These are phyloP conservation scores for Pempheris klunzingeri DNA, from an alignment of 2,797 vertebrate genomes.

Conservation along the genomic window DNA sequence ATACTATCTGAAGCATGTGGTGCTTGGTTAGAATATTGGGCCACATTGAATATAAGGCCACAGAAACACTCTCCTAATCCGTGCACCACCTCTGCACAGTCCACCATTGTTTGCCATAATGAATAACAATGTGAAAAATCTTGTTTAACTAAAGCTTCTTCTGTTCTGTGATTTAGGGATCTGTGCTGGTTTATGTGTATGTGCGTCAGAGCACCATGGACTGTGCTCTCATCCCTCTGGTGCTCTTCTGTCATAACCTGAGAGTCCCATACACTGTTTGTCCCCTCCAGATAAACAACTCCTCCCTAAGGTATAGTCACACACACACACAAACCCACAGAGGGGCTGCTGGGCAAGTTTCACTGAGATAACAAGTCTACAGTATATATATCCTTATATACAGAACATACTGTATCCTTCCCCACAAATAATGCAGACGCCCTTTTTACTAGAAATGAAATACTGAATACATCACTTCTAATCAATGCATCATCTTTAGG, in stretches of 20 bases:
- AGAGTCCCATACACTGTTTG: slow-evolving; percentile 88
- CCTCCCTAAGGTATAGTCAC: slow-evolving; percentile 84
- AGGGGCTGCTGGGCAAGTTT: neutral
- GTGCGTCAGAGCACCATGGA: slow-evolving; percentile 88
- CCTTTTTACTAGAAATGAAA: slow-evolving; percentile 2
- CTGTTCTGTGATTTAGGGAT: slow-evolving; percentile 73
- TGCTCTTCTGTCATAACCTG: slow-evolving; percentile 89
- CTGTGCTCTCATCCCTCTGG: slow-evolving; percentile 86
- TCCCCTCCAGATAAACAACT: slow-evolving; percentile 72
- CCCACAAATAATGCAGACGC: neutral
- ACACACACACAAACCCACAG: slow-evolving; percentile 16
- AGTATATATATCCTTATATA: neutral
- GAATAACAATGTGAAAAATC: slow-evolving; percentile 51
- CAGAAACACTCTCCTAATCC: slow-evolving; percentile 5
- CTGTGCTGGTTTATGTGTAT: slow-evolving; percentile 88
- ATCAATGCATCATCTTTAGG: neutral
- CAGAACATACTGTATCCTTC: neutral
- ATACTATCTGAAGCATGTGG: slow-evolving; percentile 25
- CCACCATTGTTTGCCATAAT: slow-evolving; percentile 45
- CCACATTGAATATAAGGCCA: slow-evolving; percentile 32
- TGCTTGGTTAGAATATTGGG: slow-evolving; percentile 35
- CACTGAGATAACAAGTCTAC: neutral
- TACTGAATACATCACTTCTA: slow-evolving; percentile 12
- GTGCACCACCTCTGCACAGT: slow-evolving; percentile 19
- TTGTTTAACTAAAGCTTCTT: slow-evolving; percentile 44